Percentiles rank a stretch among this genome's conserved stretches.
phyloP scores from a whole-genome alignment of 2,888 invertebrate genomes.

The Resseliella maxima region DNA sequence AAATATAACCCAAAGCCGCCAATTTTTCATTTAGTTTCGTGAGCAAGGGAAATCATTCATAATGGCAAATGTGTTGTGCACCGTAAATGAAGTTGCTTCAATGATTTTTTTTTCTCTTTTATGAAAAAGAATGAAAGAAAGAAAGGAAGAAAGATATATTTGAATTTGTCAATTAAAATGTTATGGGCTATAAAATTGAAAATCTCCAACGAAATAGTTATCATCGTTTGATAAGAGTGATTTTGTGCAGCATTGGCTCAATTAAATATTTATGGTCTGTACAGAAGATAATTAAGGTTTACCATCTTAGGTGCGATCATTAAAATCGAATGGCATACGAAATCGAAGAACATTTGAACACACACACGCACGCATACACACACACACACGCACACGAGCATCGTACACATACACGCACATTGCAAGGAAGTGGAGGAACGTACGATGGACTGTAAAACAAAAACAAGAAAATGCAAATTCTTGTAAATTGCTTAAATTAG shows the following conservation, averaged over 20 bases:
- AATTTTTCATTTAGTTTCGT: neutral
- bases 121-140: too few species aligned
- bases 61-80: neutral
- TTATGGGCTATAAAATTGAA: slow-evolving; percentile 20
- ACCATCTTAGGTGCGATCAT: slow-evolving; percentile 55
- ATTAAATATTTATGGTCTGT: slow-evolving; percentile 51
- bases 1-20: neutral
- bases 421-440: neutral
- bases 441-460: neutral
- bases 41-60: neutral
- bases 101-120: neutral
- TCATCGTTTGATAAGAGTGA: slow-evolving; percentile 41
- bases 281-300: slow-evolving; percentile 53
- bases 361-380: neutral
- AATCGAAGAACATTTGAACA: too few species aligned
- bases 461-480: slow-evolving; percentile 55
- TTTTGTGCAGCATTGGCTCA: slow-evolving; percentile 53
- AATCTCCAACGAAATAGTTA: neutral
- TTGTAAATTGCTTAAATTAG: slow-evolving; percentile 55
- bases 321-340: neutral
- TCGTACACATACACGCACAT: neutral
- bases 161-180: slow-evolving; percentile 30
- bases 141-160: too few species aligned
- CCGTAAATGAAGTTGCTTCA: neutral
- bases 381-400: neutral